Evolutionary conservation across 2,888 invertebrate genomes (phyloP), one percentile per base, ranked within the genome.

Genomic region (Andricus curvator): DNA sequence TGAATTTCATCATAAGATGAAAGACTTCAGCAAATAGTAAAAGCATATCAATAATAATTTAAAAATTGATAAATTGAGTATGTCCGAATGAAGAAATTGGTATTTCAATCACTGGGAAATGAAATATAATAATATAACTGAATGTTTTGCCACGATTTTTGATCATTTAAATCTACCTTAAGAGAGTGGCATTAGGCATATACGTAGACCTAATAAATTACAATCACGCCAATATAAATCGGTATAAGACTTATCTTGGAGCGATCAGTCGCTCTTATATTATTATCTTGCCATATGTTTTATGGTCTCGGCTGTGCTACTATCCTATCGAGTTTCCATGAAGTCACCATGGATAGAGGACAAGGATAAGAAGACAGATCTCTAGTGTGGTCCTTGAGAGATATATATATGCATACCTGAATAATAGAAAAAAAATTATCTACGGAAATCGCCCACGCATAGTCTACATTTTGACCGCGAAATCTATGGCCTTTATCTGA

Each of bases 151-250:
- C 48, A 48, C 17, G 15, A 0, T 15, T 48, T 15, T 33, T 37
- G 2, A n/a, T 78, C 77, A 81, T 85, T 84, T 78, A 81, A 84
- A 67, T 79, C 82, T 76, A 70, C 74, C 20, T 70, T 29, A 48
- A 74, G 74, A 74, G 74, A 74, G n/a, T 74, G n/a, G 56, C 33
- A 74, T 74, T 74, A 56, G 56, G 51, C n/a, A 56, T 56, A 56
- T 1, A 70, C 11, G 56, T 33, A 56, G 20, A 70, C 11, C 33
- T 33, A 74, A 84, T 83, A 81, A 82, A 83, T 85, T 82, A 83
- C 82, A 82, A 85, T 85, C 83, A 80, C 84, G 80, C 77, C 81
- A 81, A 82, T 82, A 74, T 85, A 84, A 82, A 82, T 84, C 84
- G 82, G 70, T 79, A 81, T 78, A 70, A 74, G 56, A 60, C 60